These are phyloP conservation scores for Catocala nupta DNA, from an alignment of 2,888 invertebrate species.

Conservation along the genomic window DNA sequence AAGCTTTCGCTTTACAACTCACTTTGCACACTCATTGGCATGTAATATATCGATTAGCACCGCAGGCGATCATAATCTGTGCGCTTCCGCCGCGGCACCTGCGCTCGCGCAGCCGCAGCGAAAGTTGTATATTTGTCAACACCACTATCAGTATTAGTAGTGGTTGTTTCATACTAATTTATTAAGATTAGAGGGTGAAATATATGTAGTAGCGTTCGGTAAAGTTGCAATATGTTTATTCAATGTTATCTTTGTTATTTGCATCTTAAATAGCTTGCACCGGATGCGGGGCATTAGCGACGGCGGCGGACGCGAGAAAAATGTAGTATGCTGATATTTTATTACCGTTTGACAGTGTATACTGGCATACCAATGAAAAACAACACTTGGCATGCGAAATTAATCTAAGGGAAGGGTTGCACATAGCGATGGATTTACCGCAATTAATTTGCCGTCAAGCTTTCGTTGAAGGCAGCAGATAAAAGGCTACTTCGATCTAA, in stretches of 20 bases:
- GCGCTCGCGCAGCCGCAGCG: conserved; percentile 65
- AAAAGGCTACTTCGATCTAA: neutral
- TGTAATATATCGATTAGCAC: conserved; percentile 62
- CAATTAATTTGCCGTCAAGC: neutral
- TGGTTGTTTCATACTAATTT: conserved; percentile 14
- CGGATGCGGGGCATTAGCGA: conserved; percentile 18
- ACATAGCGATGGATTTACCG: neutral
- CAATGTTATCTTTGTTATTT: conserved; percentile 19
- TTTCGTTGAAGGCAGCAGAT: too few species aligned
- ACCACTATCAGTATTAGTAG: conserved; percentile 35
- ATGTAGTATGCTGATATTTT: conserved; percentile 11
- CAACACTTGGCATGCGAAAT: neutral
- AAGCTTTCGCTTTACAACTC: conserved; percentile 40
- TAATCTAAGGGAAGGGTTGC: neutral
- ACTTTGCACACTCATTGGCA: conserved; percentile 52
- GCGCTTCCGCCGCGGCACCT: conserved; percentile 63
- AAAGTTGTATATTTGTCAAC: conserved; percentile 79
- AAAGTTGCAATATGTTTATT: conserved; percentile 5
- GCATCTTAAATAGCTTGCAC: conserved; percentile 18
- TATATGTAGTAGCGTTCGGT: neutral
- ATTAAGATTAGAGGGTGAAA: conserved; percentile 9
- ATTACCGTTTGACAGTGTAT: conserved; percentile 7
- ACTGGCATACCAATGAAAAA: conserved; percentile 5
- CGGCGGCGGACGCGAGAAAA: conserved; percentile 12
- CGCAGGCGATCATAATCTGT: conserved; percentile 59